Base-by-base conservation (phyloP, 1,140 invertebrate species). In the Globodera ellingtonae region DNA sequence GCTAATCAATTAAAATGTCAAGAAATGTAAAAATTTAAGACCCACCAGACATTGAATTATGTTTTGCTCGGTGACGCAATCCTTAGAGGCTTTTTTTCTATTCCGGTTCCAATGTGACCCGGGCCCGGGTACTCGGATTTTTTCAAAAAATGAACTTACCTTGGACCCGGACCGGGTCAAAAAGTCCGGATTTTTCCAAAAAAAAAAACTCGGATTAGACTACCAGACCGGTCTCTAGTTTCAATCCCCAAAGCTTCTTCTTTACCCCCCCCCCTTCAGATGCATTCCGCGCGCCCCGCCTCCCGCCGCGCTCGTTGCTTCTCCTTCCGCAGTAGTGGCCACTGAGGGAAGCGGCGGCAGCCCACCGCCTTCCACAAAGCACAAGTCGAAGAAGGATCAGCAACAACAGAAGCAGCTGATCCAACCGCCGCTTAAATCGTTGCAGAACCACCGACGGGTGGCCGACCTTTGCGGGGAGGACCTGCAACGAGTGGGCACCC, bases 381-480 rank as follows among this genome's bases (percentile, higher is more conserved):
- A n/a, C 10, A 62, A 62, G 18, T 10, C 56, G 18, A 62, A 62
- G 56, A 62, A 10, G 15, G 56, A 13, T 9, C 66, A 67, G 35
- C 67, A 47, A 6, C 24, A 70, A 10, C 67, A 46, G 35, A 24
- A 70, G 6, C 46, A 70, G 18, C 24, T 10, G 67, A 65, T 21
- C 21, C 35, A n/a, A 18, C 7, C 46, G 24, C 67, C 35, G 67
- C 10, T 70, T 3, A 44, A 70, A 35, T 47, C 35, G 46, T 21
- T 70, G 67, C 67, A 9, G 18, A 77, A 77, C 24, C 47, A 65
- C 67, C 75, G 69, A 6, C 52, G 62, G 24, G 69, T 77, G 24
- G 50, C 21, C 24, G 75, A 77, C 48, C 46, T 77, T 77, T 52
- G 48, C 50, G 62, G 47, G 52, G 24, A 62, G 4, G 47, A 59